Conservation (phyloP, 1,140 invertebrate species). For the Aricia agestis region DNA sequence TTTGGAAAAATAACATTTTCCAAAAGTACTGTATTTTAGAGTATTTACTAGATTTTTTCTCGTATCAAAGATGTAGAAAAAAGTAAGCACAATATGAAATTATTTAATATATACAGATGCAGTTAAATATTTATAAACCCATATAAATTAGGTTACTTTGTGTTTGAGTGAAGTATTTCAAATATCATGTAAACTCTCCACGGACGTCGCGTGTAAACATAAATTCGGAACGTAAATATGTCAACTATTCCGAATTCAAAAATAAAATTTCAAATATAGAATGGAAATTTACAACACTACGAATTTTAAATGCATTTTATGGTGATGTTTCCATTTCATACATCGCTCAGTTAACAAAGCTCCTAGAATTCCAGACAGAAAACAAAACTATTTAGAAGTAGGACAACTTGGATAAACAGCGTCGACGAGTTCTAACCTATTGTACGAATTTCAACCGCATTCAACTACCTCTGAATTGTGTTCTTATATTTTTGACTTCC, state of each 20-base stretch:
- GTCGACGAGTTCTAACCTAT: background rate
- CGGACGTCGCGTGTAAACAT: background rate
- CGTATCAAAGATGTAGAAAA: too few relatives aligned
- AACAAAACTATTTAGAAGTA: background rate
- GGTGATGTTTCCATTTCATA: background rate
- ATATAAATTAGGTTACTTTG: too few relatives aligned
- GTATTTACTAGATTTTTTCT: too few relatives aligned
- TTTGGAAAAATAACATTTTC: too few relatives aligned
- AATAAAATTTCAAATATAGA: background rate
- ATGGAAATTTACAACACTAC: background rate
- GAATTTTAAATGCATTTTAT: background rate
- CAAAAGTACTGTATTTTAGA: too few relatives aligned
- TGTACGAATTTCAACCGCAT: background rate
- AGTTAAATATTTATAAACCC: too few relatives aligned
- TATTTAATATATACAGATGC: too few relatives aligned
- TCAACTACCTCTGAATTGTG: background rate
- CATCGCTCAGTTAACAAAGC: background rate
- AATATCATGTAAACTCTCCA: background rate
- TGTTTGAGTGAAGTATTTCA: too few relatives aligned
- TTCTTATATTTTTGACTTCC: background rate
- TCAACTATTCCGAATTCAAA: background rate
- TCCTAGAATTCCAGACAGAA: background rate
- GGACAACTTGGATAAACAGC: background rate
- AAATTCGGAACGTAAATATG: too few relatives aligned
- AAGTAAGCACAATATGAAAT: too few relatives aligned